Conservation (phyloP, 2,888 invertebrate genomes). For the Palloptera scutellata region DNA sequence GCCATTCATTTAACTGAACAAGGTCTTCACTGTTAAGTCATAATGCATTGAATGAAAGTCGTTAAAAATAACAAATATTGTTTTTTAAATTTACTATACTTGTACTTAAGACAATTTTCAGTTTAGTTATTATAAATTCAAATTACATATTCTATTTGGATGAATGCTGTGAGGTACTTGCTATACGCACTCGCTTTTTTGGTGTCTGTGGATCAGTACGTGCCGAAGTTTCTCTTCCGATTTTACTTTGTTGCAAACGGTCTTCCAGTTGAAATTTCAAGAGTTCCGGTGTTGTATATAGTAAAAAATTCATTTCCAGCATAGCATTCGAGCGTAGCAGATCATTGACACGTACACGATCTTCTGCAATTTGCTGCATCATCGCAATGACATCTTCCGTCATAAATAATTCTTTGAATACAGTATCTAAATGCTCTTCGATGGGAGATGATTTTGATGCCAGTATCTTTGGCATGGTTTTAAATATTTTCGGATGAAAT, state of each 20-base stretch:
- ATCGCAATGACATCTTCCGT: slow-evolving; percentile 24
- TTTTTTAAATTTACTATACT: too few relatives aligned
- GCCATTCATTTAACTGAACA: too few relatives aligned
- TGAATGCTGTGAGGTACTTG: too few relatives aligned
- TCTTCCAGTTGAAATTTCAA: slow-evolving; percentile 41
- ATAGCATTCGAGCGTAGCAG: slow-evolving; percentile 39
- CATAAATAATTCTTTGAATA: slow-evolving; percentile 32
- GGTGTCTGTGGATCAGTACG: too few relatives aligned
- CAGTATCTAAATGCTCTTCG: slow-evolving; percentile 21
- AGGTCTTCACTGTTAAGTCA: too few relatives aligned
- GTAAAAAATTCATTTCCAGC: slow-evolving; percentile 41
- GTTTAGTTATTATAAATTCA: too few relatives aligned
- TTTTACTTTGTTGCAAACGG: slow-evolving; percentile 39
- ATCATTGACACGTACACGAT: slow-evolving; percentile 42
- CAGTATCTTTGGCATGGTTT: slow-evolving; percentile 34
- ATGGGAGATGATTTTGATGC: slow-evolving; percentile 13
- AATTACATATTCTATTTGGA: too few relatives aligned
- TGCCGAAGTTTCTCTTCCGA: slow-evolving; percentile 6
- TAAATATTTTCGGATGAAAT: slow-evolving; percentile 26
- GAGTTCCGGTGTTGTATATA: slow-evolving; percentile 37
- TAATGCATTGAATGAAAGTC: too few relatives aligned
- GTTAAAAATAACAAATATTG: too few relatives aligned
- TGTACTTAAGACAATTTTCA: too few relatives aligned
- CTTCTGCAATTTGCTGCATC: slow-evolving; percentile 38
- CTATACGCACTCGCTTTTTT: too few relatives aligned